Evolutionary conservation across 2,888 invertebrate genomes (phyloP).

Genomic region (Eueremaeus valkanovi): DNA sequence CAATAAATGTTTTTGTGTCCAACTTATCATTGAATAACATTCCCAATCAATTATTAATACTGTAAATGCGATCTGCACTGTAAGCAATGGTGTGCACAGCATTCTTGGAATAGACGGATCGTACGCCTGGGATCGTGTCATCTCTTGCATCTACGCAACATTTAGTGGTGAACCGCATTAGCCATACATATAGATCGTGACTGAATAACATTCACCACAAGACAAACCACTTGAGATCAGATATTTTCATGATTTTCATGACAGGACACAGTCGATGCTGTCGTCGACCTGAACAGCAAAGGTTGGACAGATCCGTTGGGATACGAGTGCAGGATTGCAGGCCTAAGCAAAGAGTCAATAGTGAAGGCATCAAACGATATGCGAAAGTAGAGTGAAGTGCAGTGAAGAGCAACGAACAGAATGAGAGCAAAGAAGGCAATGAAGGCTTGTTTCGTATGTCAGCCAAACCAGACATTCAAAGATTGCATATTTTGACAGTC

Average conservation of each 20-base stretch:
- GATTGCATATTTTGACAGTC: slow-evolving; percentile 32
- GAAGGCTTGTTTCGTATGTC: neutral
- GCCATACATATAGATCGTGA: slow-evolving; percentile 17
- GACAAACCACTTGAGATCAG: slow-evolving; percentile 27
- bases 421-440: neutral
- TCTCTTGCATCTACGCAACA: neutral
- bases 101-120: neutral
- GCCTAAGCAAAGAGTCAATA: neutral
- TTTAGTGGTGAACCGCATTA: slow-evolving; percentile 18
- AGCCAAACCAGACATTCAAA: slow-evolving; percentile 14
- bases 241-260: slow-evolving; percentile 32
- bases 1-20: slow-evolving; percentile 26
- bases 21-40: slow-evolving; percentile 33
- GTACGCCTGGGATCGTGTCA: slow-evolving; percentile 33
- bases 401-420: neutral
- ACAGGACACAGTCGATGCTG: slow-evolving; percentile 30
- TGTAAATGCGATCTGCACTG: slow-evolving; percentile 17
- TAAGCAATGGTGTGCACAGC: neutral
- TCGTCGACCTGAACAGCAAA: slow-evolving; percentile 23
- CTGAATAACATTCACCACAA: slow-evolving; percentile 20
- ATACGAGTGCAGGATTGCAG: slow-evolving; percentile 9
- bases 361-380: neutral
- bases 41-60: slow-evolving; percentile 29
- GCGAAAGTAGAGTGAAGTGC: neutral
- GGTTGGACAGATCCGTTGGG: neutral